These are phyloP conservation scores for Cavia porcellus DNA, from an alignment of 2,113 vertebrate genomes.

Conservation along the genomic window DNA sequence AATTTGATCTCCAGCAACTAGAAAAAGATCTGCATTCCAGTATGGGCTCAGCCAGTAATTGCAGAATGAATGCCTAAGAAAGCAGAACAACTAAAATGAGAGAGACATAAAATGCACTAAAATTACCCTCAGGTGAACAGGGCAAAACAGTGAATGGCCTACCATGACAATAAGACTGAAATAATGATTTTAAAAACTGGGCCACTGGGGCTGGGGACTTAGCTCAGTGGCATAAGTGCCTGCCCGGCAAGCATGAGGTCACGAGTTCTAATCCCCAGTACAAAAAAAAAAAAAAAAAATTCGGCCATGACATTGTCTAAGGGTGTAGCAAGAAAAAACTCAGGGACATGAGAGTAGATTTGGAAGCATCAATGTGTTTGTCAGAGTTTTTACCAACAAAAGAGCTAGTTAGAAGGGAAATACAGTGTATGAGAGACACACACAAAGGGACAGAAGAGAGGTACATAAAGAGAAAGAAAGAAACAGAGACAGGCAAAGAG, in stretches of 20 bases:
- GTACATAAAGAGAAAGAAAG: neutral
- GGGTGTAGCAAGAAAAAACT: neutral
- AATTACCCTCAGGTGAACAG: neutral
- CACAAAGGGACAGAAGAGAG: neutral
- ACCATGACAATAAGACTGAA: neutral
- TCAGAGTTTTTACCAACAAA: neutral
- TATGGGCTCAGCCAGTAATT: neutral
- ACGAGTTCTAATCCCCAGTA: too few species aligned
- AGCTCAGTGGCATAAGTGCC: too few species aligned
- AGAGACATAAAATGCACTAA: neutral
- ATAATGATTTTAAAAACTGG: constrained; percentile 10
- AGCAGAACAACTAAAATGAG: neutral
- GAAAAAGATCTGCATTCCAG: neutral
- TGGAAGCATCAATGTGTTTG: neutral
- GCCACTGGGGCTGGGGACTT: too few species aligned
- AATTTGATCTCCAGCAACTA: neutral
- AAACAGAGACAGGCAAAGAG: neutral
- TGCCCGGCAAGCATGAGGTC: too few species aligned
- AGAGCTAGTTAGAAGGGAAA: neutral
- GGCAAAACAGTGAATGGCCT: neutral
- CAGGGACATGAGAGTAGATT: neutral
- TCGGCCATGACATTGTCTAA: neutral
- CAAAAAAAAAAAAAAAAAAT: too few species aligned
- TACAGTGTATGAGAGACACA: neutral
- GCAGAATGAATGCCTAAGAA: neutral